These are phyloP conservation scores for Zoanthus sociatus DNA, from an alignment of 92 coral and sea anemone genomes.

Conservation along the genomic window DNA sequence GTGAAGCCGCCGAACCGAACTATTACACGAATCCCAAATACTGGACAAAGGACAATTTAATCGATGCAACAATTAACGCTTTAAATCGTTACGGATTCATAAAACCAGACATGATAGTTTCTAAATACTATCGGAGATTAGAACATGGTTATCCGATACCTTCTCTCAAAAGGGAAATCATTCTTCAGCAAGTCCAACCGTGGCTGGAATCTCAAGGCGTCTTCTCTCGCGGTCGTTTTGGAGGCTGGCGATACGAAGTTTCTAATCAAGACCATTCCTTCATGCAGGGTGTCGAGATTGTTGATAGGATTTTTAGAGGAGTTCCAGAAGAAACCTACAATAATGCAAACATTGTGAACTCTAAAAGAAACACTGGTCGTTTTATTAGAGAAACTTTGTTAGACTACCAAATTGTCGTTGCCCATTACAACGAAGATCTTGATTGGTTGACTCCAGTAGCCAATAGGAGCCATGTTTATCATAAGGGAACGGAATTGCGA, in stretches of 20 bases:
- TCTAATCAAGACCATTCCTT: constrained; percentile 77
- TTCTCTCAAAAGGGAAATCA: constrained; percentile 58
- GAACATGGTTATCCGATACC: constrained; percentile 82
- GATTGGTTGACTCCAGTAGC: constrained; percentile 63
- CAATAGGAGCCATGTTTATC: constrained; percentile 62
- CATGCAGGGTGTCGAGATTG: constrained; percentile 78
- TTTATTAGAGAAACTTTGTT: constrained; percentile 21
- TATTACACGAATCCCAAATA: not conserved
- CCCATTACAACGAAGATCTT: constrained; percentile 68
- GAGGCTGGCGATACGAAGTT: constrained; percentile 82
- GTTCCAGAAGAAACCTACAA: constrained; percentile 69
- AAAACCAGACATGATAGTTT: constrained; percentile 47
- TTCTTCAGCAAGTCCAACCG: constrained; percentile 59
- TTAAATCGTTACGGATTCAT: constrained; percentile 63
- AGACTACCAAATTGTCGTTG: constrained; percentile 65
- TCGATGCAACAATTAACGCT: constrained; percentile 54
- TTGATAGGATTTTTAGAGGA: constrained; percentile 57
- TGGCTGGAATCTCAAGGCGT: constrained; percentile 67
- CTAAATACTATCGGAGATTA: constrained; percentile 55
- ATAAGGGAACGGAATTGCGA: constrained; percentile 51
- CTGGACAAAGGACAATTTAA: constrained; percentile 62
- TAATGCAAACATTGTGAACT: constrained; percentile 64
- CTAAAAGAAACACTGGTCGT: constrained; percentile 55
- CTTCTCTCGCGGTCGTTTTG: constrained; percentile 78
- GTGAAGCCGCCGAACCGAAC: constrained; percentile 71